Conservation (phyloP, 1,140 invertebrate genomes). For the Platorchestia sp. region DNA sequence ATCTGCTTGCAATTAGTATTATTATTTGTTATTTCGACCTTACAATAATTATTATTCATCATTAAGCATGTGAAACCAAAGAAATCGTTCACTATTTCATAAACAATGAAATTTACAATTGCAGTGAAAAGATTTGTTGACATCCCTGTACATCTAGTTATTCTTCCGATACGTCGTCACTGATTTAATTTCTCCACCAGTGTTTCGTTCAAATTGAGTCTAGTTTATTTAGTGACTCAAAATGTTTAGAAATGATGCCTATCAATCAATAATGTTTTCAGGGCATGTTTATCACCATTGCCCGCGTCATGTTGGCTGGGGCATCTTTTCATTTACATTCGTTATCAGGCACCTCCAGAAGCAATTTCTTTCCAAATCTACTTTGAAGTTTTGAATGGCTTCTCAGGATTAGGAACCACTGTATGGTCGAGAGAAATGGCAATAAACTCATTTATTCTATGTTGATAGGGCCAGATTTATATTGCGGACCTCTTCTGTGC, state of each 20-base stretch:
- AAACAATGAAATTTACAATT: background rate
- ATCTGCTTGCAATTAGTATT: background rate
- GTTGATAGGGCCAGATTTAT: too few species aligned
- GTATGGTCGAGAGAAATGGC: too few species aligned
- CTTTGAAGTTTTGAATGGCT: too few species aligned
- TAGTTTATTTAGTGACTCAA: too few species aligned
- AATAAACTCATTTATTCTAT: too few species aligned
- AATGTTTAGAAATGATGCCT: background rate
- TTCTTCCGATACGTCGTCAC: too few species aligned
- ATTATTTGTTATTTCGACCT: background rate
- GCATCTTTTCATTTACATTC: background rate
- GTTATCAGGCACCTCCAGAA: background rate
- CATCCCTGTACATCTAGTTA: background rate
- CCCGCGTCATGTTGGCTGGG: background rate
- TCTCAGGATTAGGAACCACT: too few species aligned
- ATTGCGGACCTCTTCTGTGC: too few species aligned
- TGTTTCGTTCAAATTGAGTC: too few species aligned
- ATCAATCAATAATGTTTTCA: background rate
- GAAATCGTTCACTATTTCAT: background rate
- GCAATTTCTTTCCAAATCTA: background rate
- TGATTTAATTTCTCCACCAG: too few species aligned
- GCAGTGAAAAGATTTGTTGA: background rate
- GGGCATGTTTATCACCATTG: background rate
- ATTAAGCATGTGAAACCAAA: background rate
- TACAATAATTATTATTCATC: background rate